phyloP scores from a whole-genome alignment of 2,797 vertebrate species.

The Petrocephalus sullivani region DNA sequence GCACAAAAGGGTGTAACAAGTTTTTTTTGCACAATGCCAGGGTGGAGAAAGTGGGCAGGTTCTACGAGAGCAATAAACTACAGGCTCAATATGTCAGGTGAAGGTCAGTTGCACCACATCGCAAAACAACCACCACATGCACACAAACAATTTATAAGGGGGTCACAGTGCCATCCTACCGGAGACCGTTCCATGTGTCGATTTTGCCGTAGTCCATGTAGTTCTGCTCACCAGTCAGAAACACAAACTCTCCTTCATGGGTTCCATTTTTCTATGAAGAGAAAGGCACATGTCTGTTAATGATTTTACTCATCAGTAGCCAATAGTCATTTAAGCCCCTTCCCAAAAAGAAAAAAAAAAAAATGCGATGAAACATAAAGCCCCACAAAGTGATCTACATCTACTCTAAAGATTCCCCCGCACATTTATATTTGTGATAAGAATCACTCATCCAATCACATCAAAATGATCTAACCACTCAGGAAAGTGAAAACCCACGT shows the following conservation, averaged over 20 bases:
- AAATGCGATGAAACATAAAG: background rate
- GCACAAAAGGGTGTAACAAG: background rate
- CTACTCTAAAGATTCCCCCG: background rate
- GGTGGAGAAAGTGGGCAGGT: background rate
- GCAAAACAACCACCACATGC: background rate
- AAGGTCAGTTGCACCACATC: background rate
- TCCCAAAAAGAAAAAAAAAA: background rate
- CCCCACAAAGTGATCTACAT: background rate
- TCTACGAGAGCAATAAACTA: background rate
- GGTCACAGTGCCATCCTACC: slow-evolving; percentile 45
- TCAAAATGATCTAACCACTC: background rate
- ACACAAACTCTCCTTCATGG: slow-evolving; percentile 73
- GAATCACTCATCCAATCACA: background rate
- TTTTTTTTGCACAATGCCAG: background rate
- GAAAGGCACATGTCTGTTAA: slow-evolving; percentile 20
- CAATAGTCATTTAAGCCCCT: background rate
- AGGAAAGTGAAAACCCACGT: background rate
- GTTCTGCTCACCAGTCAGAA: slow-evolving; percentile 66
- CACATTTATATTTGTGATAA: background rate
- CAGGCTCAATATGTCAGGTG: background rate
- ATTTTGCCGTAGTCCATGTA: slow-evolving; percentile 73
- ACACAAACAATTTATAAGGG: background rate
- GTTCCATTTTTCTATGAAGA: slow-evolving; percentile 67
- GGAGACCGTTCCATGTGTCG: slow-evolving; percentile 70
- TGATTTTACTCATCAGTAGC: background rate